Evolutionary conservation across 2,888 invertebrate species (phyloP).

Genomic region (Netelia virgata): DNA sequence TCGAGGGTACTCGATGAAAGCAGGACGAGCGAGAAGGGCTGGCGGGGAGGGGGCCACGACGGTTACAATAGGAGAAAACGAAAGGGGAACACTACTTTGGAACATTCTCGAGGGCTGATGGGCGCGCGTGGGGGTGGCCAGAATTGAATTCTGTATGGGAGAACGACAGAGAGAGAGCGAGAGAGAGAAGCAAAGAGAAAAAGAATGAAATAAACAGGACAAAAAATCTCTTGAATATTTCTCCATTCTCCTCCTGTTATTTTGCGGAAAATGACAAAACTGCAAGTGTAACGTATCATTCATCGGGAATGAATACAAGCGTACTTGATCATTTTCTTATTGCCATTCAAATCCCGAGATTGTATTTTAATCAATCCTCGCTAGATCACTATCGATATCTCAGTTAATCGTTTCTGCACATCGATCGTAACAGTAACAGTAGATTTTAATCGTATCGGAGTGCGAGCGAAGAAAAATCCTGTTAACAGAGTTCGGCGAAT

Average conservation of each 20-base stretch:
- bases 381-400: neutral
- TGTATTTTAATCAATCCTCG: neutral
- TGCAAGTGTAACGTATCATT: slow-evolving; percentile 31
- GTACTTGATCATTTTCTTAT: neutral
- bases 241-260: slow-evolving; percentile 6
- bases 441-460: neutral
- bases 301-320: neutral
- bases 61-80: neutral
- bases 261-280: slow-evolving; percentile 1
- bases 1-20: slow-evolving; percentile 58
- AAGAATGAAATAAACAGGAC: neutral
- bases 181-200: too few relatives aligned
- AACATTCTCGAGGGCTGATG: slow-evolving; percentile 51
- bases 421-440: neutral
- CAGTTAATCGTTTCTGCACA: neutral
- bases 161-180: slow-evolving; percentile 4
- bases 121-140: slow-evolving; percentile 33
- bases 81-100: slow-evolving; percentile 5
- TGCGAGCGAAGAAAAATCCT: slow-evolving; percentile 2
- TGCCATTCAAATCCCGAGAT: neutral
- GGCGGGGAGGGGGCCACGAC: neutral
- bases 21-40: slow-evolving; percentile 14
- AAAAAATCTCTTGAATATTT: slow-evolving; percentile 54
- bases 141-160: slow-evolving; percentile 62
- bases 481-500: neutral